Conservation (phyloP, 2,888 invertebrate genomes). For the Drosophila pseudotalamancana region DNA sequence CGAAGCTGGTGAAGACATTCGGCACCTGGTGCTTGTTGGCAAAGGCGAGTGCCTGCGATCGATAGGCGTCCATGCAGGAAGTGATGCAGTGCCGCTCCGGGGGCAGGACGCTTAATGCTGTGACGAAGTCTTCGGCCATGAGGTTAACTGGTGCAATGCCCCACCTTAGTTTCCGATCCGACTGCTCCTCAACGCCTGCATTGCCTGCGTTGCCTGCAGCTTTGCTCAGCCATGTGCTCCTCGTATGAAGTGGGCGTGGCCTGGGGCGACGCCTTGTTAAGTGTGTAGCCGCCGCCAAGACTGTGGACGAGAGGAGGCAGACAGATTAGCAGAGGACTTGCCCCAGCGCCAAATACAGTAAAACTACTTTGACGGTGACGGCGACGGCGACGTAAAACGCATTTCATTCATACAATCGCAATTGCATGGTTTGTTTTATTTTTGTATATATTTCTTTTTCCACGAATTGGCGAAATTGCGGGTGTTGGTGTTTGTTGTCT, state of each 20-base stretch:
- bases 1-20: slow-evolving; percentile 90
- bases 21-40: slow-evolving; percentile 89
- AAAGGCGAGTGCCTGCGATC: slow-evolving; percentile 89
- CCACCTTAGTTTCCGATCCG: slow-evolving; percentile 85
- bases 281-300: slow-evolving; percentile 9
- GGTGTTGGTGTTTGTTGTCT: slow-evolving; percentile 71
- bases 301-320: background rate
- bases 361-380: slow-evolving; percentile 38
- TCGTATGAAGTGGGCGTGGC: slow-evolving; percentile 15
- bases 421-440: slow-evolving; percentile 31
- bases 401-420: slow-evolving; percentile 72
- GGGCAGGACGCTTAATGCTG: slow-evolving; percentile 87
- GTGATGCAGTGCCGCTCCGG: slow-evolving; percentile 87
- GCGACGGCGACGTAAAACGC: slow-evolving; percentile 60
- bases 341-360: slow-evolving; percentile 38
- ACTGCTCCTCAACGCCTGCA: background rate
- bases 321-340: slow-evolving; percentile 33
- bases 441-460: slow-evolving; percentile 65
- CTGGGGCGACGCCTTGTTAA: background rate
- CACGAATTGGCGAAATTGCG: slow-evolving; percentile 84
- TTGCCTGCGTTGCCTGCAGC: background rate
- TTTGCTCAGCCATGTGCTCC: slow-evolving; percentile 4
- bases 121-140: slow-evolving; percentile 92
- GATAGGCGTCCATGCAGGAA: slow-evolving; percentile 90
- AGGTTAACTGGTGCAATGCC: slow-evolving; percentile 92